Evolutionary conservation across 1,140 invertebrate genomes (phyloP).

Genomic region (Vollenhovia emeryi): DNA sequence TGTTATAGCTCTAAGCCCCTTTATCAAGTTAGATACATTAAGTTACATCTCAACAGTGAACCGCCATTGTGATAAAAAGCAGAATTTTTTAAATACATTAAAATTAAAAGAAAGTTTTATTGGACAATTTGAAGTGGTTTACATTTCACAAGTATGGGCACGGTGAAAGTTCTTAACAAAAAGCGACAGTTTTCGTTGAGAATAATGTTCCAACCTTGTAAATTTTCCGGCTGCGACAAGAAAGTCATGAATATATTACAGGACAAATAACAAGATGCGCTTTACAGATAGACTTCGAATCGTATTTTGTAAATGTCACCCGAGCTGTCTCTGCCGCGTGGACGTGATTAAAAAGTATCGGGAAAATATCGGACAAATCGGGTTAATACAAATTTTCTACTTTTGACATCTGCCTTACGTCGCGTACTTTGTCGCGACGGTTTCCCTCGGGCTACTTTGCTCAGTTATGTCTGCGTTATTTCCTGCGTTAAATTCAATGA

Average conservation of each 20-base stretch:
- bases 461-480: constrained; percentile 21
- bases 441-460: not conserved
- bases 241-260: constrained; percentile 54
- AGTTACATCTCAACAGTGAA: not conserved
- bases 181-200: constrained; percentile 39
- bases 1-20: no score
- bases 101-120: constrained; percentile 22
- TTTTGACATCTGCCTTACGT: constrained; percentile 24
- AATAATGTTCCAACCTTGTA: constrained; percentile 32
- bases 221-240: constrained; percentile 19
- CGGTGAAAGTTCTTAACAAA: constrained; percentile 22
- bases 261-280: constrained; percentile 30
- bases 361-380: constrained; percentile 39
- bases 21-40: no score
- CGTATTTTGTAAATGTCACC: constrained; percentile 50
- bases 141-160: not conserved
- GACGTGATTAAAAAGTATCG: constrained; percentile 51
- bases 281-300: constrained; percentile 47
- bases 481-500: constrained; percentile 2
- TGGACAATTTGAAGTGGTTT: not conserved
- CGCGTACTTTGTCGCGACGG: not conserved
- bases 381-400: constrained; percentile 42
- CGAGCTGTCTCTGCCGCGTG: constrained; percentile 6
- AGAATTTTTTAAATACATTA: not conserved
- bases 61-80: not conserved